phyloP scores from a whole-genome alignment of 2,113 vertebrate species.

The Castor canadensis region DNA sequence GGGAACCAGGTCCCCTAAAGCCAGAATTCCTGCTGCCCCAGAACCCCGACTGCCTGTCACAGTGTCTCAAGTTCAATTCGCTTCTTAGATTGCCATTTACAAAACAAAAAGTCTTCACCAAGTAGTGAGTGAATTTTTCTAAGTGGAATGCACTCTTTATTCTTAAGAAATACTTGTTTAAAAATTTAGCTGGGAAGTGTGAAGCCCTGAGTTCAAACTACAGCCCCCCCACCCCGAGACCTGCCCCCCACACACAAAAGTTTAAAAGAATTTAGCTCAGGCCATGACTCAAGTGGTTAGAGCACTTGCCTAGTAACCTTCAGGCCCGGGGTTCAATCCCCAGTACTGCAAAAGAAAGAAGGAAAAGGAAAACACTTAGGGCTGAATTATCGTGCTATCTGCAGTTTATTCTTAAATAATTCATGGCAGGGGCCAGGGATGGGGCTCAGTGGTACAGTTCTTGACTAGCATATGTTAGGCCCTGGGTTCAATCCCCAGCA shows the following conservation, averaged over 20 bases:
- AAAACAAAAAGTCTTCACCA: neutral
- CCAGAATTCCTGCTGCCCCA: neutral
- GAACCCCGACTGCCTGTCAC: neutral
- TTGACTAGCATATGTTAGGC: neutral
- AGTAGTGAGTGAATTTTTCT: neutral
- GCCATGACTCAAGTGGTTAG: too few relatives aligned
- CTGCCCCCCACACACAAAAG: too few relatives aligned
- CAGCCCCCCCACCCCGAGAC: too few relatives aligned
- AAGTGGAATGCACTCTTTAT: neutral
- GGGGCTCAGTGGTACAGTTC: neutral
- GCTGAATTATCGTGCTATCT: neutral
- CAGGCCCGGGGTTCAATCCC: neutral
- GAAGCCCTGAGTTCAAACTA: too few relatives aligned
- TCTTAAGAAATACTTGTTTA: neutral
- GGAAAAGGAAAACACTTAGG: too few relatives aligned
- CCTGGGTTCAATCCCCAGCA: neutral
- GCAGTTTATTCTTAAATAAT: neutral
- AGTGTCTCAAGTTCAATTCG: neutral
- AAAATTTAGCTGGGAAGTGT: neutral
- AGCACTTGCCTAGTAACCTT: too few relatives aligned
- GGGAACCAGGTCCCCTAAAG: neutral
- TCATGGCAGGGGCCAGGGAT: neutral
- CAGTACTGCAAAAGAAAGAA: neutral
- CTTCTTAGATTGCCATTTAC: neutral
- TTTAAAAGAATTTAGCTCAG: neutral